Base-by-base conservation (phyloP, 2,888 invertebrate species). In the Conchocele bisecta region DNA sequence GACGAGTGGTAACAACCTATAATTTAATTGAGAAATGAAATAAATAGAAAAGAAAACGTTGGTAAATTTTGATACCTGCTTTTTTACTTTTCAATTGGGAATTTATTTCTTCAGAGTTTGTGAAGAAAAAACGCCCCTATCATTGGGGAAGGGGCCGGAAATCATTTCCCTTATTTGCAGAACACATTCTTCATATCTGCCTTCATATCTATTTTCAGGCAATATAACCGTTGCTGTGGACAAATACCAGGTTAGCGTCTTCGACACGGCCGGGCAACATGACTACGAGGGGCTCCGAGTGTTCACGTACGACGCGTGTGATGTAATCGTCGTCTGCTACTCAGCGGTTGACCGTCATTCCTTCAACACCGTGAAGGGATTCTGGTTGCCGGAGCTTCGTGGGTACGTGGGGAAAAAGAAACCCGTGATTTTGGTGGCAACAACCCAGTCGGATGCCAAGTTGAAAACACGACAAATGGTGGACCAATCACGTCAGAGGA, bases 221-320 rank as follows among this genome's bases (percentile, higher is more conserved):
- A 73, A 73, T 56, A 68, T 48, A 2, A 54, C 39, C 31, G 81
- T 84, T 0, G 83, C 81, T 20, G 85, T 84, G 5, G 83, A 84
- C 44, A 83, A 84, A 41, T 87, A 84, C 63, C 74, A 80, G 2
- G 79, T 87, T 69, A 82, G 83, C 51, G 83, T 87, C 28, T 84
- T 83, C 48, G 86, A 87, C 59, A 82, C 83, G 15, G 85, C 86
- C 15, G 85, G 85, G 15, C 82, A 86, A 79, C 81, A 82, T 51
- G 86, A 84, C 69, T 83, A 83, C 57, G 82, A 83, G 51, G 77
- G 65, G n/a, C 66, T 83, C 35, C 75, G 84, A 24, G 74, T 82
- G 2, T 81, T 76, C 65, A 79, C 83, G 3, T 84, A 84, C 74
- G 82, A 83, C 29, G 83, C 83, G 22, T 79, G 79, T 61, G 85